Conservation (phyloP, 2,888 invertebrate genomes). For the Dicyrtomina minuta region DNA sequence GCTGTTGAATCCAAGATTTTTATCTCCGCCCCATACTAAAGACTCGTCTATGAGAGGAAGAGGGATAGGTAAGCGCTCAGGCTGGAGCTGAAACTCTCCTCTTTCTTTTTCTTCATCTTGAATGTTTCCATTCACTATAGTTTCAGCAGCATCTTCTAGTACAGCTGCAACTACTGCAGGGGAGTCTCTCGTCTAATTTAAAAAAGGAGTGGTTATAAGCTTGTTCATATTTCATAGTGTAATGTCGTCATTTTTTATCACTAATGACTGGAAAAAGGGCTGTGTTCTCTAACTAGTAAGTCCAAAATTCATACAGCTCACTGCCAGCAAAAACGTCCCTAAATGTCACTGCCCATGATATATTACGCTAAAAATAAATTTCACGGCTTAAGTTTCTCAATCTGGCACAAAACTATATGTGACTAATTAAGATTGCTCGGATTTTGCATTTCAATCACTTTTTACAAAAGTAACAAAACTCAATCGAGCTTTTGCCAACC, state of each 20-base stretch:
- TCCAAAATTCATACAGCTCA: too few relatives aligned
- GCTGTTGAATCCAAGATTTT: not conserved
- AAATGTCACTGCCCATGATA: too few relatives aligned
- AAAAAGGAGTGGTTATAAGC: not conserved
- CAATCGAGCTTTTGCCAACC: too few relatives aligned
- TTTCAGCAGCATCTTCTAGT: constrained; percentile 32
- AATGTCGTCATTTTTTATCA: not conserved
- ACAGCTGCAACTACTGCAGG: constrained; percentile 13
- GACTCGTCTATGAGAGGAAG: constrained; percentile 10
- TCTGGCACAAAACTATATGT: too few relatives aligned
- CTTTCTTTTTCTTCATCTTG: constrained; percentile 33
- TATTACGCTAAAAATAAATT: too few relatives aligned
- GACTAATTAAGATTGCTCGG: too few relatives aligned
- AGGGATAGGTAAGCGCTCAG: constrained; percentile 28
- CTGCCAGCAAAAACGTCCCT: too few relatives aligned
- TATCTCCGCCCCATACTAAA: not conserved
- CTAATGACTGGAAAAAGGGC: too few relatives aligned
- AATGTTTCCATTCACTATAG: constrained; percentile 23
- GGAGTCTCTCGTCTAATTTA: constrained; percentile 19
- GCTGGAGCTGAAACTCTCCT: constrained; percentile 13
- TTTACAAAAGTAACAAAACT: too few relatives aligned
- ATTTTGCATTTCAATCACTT: too few relatives aligned
- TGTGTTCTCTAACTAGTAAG: too few relatives aligned
- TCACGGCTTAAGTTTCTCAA: too few relatives aligned
- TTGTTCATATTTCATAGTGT: not conserved